Evolutionary conservation across 92 coral and sea anemone genomes (phyloP).

Genomic region (Muricea muricata): DNA sequence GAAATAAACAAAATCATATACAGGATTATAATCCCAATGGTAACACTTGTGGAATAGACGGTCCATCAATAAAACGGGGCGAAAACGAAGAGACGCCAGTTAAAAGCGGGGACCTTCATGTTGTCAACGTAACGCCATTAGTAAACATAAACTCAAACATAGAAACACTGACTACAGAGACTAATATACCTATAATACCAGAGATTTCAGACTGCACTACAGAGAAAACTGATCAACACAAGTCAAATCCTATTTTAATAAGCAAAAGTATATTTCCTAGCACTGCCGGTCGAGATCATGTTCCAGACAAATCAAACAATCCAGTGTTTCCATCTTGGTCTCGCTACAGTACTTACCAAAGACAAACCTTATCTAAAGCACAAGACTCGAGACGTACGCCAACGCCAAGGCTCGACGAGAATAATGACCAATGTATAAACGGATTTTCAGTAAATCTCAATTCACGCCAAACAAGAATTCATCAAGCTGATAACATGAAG

Average conservation of each 20-base stretch:
- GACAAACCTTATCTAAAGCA: not conserved
- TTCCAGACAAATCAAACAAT: not conserved
- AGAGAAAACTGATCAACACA: not conserved
- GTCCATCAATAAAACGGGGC: not conserved
- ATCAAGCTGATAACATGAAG: constrained; percentile 9
- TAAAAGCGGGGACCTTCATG: not conserved
- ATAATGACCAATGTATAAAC: not conserved
- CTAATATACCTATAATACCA: not conserved
- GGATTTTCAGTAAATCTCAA: constrained; percentile 10
- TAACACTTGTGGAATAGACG: not conserved
- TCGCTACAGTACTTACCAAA: not conserved
- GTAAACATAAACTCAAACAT: not conserved
- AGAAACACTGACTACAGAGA: not conserved
- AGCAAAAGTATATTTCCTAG: not conserved
- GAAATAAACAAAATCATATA: not conserved
- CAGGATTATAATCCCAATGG: not conserved
- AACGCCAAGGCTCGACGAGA: not conserved
- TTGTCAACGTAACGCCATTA: not conserved
- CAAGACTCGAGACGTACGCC: not conserved
- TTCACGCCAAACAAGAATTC: not conserved
- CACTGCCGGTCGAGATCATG: not conserved
- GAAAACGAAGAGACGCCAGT: not conserved
- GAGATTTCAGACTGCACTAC: not conserved
- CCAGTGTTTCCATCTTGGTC: not conserved
- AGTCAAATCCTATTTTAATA: not conserved